These are phyloP conservation scores for Holacanthella duospinosa DNA, from an alignment of 2,888 invertebrate species.

Conservation along the genomic window DNA sequence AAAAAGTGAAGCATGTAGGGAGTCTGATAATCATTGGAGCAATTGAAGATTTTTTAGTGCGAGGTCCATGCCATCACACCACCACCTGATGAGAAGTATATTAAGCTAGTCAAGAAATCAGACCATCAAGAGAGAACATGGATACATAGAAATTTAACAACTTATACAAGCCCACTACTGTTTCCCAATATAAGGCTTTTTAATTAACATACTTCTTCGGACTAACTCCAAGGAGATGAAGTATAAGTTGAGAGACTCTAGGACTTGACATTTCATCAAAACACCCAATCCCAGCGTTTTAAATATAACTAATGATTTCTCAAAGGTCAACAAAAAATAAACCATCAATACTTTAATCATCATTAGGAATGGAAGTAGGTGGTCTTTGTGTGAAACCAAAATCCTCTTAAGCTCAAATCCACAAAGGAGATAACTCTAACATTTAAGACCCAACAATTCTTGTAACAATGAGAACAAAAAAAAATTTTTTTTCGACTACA, in stretches of 20 bases:
- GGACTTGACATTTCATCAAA: constrained; percentile 1
- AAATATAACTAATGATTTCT: neutral
- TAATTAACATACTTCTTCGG: constrained; percentile 3
- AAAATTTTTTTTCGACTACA: too few species aligned
- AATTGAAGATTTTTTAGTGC: too few species aligned
- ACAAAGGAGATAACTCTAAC: too few species aligned
- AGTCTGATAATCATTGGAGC: neutral
- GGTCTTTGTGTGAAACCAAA: neutral
- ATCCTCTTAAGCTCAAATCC: neutral
- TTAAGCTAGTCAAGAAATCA: neutral
- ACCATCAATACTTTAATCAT: constrained; percentile 1
- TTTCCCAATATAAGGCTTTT: neutral
- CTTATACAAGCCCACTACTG: neutral
- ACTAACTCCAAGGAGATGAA: too few species aligned
- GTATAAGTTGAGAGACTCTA: neutral
- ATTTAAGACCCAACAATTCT: too few species aligned
- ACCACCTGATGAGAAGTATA: neutral
- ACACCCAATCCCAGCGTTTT: neutral
- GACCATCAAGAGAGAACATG: neutral
- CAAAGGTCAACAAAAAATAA: neutral
- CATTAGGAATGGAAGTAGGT: neutral
- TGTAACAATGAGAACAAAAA: too few species aligned
- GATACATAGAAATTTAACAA: neutral
- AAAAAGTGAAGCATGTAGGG: constrained; percentile 11
- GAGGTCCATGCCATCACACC: neutral